A percentile compares a stretch with the other conserved stretches of the same genome.
Evolutionary conservation across 1,140 invertebrate species (phyloP).

Genomic region (Apis mellifera): DNA sequence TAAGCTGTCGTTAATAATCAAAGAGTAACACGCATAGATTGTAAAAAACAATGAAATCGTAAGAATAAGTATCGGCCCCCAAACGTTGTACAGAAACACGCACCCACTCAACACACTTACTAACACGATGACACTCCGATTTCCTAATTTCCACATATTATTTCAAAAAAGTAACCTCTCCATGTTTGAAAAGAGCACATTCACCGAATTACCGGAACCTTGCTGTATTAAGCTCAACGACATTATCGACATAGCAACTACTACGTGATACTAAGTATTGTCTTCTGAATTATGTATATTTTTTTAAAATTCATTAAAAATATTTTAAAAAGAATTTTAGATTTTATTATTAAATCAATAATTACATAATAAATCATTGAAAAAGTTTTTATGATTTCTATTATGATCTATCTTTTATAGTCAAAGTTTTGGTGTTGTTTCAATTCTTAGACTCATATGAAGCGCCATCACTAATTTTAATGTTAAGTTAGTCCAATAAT

Average conservation of each 20-base stretch:
- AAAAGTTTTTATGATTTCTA: not conserved
- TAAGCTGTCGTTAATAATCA: conserved; percentile 74
- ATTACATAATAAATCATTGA: not conserved
- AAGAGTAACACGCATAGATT: conserved; percentile 74
- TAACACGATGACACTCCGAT: conserved; percentile 70
- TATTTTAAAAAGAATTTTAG: not conserved
- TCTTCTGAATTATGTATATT: not conserved
- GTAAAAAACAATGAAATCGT: conserved; percentile 70
- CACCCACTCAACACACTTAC: conserved; percentile 73
- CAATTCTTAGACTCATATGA: not conserved
- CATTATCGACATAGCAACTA: conserved; percentile 53
- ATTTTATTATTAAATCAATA: not conserved
- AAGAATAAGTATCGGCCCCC: conserved; percentile 71
- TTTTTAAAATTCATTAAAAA: not conserved
- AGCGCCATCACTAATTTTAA: not conserved
- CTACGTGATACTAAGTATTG: not conserved
- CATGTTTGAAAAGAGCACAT: conserved; percentile 73
- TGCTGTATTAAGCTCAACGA: conserved; percentile 40
- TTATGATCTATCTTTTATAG: not conserved
- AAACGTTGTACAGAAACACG: conserved; percentile 73
- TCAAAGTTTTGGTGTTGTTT: too few relatives aligned
- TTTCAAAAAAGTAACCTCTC: conserved; percentile 76
- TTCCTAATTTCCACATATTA: conserved; percentile 79
- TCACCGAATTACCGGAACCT: conserved; percentile 59
- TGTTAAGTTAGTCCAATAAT: not conserved